Base-by-base conservation (phyloP, 2,888 invertebrate genomes). In the Microplitis deprimator region DNA sequence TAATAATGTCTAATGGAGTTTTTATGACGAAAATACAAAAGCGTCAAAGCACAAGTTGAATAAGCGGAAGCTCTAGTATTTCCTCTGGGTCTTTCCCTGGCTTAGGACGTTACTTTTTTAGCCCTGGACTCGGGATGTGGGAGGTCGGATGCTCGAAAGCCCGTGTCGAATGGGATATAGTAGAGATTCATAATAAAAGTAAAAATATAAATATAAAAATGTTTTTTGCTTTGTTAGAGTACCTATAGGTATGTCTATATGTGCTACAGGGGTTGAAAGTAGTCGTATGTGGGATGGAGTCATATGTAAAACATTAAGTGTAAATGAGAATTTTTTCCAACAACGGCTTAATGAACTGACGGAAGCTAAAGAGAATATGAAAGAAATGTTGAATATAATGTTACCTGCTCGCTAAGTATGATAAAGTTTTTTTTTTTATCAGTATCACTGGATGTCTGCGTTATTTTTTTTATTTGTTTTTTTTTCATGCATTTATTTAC, bases 331-430 rank as follows among this genome's bases (percentile, higher is more conserved):
- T 50, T 50, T 50, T 50, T 80, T 77, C 73, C 74, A 73, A 72
- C 76, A 29, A 68, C 73, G 76, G 77, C 79, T 81, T 77, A 50
- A 50, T 50, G 50, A 50, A 50, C 50, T 50, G 38, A 38, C 78
- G 78, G 75, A 73, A 75, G 80, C 79, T 41, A 68, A 59, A 60
- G 59, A 67, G 81, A 82, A 82, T 83, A 85, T 83, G 84, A 86
- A 86, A 86, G 86, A 86, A 85, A 86, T 84, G 85, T 84, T 86
- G 86, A 86, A 86, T 86, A 85, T 82, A 83, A 80, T 84, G 85
- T 86, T 85, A 86, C 83, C 80, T 78, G 82, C 83, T 81, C 79
- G 82, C 83, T 83, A 79, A 84, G 80, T 85, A 83, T 84, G 83
- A 86, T 85, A 79, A 84, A 85, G 74, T 79, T 77, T 68, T 39